These are phyloP conservation scores for Drusus annulatus DNA, from an alignment of 1,140 invertebrate species.

Conservation along the genomic window DNA sequence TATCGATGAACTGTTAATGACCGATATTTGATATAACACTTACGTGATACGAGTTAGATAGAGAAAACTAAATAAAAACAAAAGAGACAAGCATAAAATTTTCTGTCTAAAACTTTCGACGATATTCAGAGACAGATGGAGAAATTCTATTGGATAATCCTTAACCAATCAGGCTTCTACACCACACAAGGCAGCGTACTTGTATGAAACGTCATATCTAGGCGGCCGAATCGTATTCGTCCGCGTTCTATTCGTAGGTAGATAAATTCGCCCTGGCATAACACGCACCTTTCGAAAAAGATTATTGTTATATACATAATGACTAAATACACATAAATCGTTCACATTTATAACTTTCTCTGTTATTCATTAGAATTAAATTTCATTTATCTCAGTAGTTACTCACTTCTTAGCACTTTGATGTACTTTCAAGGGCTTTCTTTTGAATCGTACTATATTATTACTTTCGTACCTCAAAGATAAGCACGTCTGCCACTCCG, in stretches of 20 bases:
- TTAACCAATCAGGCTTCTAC: slow-evolving; percentile 42
- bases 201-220: slow-evolving; percentile 37
- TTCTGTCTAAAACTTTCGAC: neutral
- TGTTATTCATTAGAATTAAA: too few relatives aligned
- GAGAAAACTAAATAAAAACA: neutral
- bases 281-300: neutral
- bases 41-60: neutral
- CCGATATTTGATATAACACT: neutral
- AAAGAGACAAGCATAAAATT: neutral
- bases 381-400: too few relatives aligned
- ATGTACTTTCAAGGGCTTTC: too few relatives aligned
- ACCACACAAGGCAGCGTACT: slow-evolving; percentile 42
- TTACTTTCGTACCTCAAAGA: too few relatives aligned
- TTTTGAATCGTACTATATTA: too few relatives aligned
- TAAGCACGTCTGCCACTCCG: too few relatives aligned
- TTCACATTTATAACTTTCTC: too few relatives aligned
- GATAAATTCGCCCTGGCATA: slow-evolving; percentile 1
- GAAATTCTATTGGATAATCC: slow-evolving; percentile 44
- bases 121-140: slow-evolving; percentile 47
- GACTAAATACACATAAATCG: neutral
- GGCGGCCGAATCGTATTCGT: slow-evolving; percentile 29
- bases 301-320: neutral
- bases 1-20: neutral
- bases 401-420: too few relatives aligned
- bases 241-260: slow-evolving; percentile 35